Base-by-base conservation (phyloP, 2,888 invertebrate species). In the Tortricodes alternella region DNA sequence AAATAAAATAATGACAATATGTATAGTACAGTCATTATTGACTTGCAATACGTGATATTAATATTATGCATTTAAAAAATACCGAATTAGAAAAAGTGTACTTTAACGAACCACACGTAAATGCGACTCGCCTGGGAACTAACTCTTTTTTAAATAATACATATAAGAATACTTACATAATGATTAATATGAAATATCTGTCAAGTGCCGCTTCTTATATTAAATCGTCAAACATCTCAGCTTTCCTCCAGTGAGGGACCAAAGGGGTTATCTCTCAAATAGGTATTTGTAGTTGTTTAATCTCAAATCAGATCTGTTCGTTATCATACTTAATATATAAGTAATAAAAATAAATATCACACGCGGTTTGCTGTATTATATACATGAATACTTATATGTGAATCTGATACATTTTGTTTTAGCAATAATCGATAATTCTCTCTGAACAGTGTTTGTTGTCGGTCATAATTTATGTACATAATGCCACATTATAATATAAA, bases 41-140 rank as follows among this genome's bases (percentile, higher is more conserved):
- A 49, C 48, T 49, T 49, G 13, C 24, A 34, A 48, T 29, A 35
- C 41, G 41, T 55, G 53, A 53, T 53, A 55, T 35, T 55, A 43
- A 35, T 55, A 21, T 55, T 43, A 55, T 49, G 48, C 55, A 55
- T 49, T 55, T 55, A 49, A 29, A 35, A 29, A 43, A 49, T 41
- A 27, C 41, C 41, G 41, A 55, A 48, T 55, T 41, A 48, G 19
- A 6, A 13, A 23, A 11, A 18, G 21, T 19, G 24, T 21, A 27
- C 9, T 15, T 24, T n/a, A 19, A 1, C 24, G 23, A 35, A 6
- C 21, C 37, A 9, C 24, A 35, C 19, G 18, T 18, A 8, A n/a
- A n/a, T n/a, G n/a, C n/a, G n/a, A n/a, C n/a, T n/a, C n/a, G n/a
- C n/a, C n/a, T n/a, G n/a, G n/a, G n/a, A n/a, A n/a, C n/a, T n/a